These are phyloP conservation scores for Myodes glareolus DNA, from an alignment of 2,113 vertebrate genomes.

Conservation along the genomic window DNA sequence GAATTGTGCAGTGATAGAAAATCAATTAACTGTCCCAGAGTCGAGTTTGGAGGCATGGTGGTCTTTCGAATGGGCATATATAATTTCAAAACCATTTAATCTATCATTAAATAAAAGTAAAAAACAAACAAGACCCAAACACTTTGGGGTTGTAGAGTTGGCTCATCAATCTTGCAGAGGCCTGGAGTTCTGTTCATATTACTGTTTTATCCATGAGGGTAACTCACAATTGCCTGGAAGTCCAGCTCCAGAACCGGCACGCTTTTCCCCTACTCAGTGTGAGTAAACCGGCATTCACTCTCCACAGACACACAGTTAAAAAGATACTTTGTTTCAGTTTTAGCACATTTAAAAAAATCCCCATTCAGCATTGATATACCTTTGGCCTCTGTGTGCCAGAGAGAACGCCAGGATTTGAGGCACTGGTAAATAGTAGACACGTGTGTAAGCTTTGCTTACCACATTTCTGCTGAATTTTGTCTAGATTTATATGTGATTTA, in stretches of 20 bases:
- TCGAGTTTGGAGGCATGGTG: conserved; percentile 65
- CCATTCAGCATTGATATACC: background rate
- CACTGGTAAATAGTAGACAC: background rate
- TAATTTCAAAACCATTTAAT: conserved; percentile 76
- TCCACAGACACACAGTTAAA: background rate
- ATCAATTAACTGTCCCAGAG: conserved; percentile 50
- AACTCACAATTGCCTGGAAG: background rate
- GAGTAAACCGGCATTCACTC: background rate
- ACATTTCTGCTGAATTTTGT: background rate
- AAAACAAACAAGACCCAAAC: conserved; percentile 44
- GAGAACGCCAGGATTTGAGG: background rate
- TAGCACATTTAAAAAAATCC: conserved; percentile 8
- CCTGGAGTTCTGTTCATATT: background rate
- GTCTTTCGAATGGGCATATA: conserved; percentile 58
- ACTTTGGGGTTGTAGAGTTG: background rate
- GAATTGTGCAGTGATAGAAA: conserved; percentile 67
- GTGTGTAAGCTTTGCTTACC: background rate
- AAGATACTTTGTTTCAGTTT: conserved; percentile 64
- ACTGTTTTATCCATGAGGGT: too few relatives aligned
- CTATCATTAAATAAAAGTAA: conserved; percentile 55
- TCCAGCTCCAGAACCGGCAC: background rate
- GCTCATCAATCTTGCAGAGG: background rate
- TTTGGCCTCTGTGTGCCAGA: background rate
- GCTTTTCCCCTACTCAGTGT: background rate
- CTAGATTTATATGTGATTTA: background rate